These are phyloP conservation scores for Campoplex capitator DNA, from an alignment of 2,888 invertebrate species.

Conservation along the genomic window DNA sequence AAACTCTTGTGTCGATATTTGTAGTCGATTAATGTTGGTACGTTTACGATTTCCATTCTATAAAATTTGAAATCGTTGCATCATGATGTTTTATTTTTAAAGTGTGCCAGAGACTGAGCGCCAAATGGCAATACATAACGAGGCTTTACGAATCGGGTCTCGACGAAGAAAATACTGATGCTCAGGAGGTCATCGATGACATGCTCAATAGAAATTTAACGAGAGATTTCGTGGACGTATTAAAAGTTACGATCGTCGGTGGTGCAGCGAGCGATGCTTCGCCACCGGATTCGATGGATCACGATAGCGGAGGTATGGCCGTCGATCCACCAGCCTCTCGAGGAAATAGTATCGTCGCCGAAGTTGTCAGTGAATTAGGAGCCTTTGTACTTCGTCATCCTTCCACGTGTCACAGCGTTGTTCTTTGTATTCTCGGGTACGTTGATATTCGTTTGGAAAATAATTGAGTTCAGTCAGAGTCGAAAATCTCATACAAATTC, in stretches of 20 bases:
- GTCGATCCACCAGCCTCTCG: conserved; percentile 86
- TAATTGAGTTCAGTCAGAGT: neutral
- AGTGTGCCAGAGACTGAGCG: conserved; percentile 88
- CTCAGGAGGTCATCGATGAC: conserved; percentile 94
- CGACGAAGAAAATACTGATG: conserved; percentile 91
- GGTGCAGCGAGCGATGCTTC: conserved; percentile 87
- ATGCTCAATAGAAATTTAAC: conserved; percentile 94
- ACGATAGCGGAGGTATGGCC: conserved; percentile 90
- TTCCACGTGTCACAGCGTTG: conserved; percentile 88
- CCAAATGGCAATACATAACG: conserved; percentile 92
- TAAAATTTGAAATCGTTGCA: neutral
- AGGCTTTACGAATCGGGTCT: conserved; percentile 91
- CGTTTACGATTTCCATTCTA: neutral
- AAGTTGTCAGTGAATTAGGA: conserved; percentile 93
- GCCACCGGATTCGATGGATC: conserved; percentile 87
- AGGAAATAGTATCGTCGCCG: conserved; percentile 86
- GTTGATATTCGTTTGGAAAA: neutral
- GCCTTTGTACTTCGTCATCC: conserved; percentile 89
- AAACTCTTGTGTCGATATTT: neutral
- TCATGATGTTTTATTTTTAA: conserved; percentile 63
- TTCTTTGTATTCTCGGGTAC: conserved; percentile 88
- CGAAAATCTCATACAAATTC: neutral
- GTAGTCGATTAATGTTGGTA: neutral
- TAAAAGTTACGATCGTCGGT: conserved; percentile 92
- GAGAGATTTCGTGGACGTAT: conserved; percentile 94